phyloP scores from a whole-genome alignment of 2,113 vertebrate genomes.

The Spermophilus dauricus region DNA sequence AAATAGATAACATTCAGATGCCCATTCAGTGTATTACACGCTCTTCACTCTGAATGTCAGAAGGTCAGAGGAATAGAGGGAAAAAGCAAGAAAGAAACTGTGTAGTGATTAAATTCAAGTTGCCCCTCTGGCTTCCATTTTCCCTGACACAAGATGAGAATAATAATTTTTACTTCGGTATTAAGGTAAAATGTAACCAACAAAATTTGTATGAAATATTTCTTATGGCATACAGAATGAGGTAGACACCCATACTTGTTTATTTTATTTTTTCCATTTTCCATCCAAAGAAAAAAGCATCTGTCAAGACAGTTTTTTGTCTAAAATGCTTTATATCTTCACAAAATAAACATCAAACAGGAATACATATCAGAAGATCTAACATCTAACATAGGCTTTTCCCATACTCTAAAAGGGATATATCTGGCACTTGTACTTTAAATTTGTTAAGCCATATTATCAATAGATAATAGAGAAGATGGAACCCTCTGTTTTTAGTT shows the following conservation, averaged over 20 bases:
- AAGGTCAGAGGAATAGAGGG: background rate
- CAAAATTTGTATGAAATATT: background rate
- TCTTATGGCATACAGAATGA: background rate
- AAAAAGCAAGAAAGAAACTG: background rate
- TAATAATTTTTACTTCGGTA: background rate
- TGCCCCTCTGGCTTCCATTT: background rate
- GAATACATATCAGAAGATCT: background rate
- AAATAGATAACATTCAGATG: constrained; percentile 12
- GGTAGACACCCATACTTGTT: background rate
- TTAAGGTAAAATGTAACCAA: background rate
- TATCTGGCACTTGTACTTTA: background rate
- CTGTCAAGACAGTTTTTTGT: background rate
- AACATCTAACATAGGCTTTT: background rate
- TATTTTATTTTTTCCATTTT: background rate
- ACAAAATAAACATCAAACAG: constrained; percentile 1
- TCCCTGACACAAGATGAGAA: background rate
- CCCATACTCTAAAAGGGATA: background rate
- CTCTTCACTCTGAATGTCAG: background rate
- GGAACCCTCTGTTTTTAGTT: background rate
- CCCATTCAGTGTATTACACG: background rate
- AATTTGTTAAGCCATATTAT: background rate
- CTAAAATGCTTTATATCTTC: background rate
- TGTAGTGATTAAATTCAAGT: background rate
- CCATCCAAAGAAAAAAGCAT: background rate
- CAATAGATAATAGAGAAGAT: background rate